Evolutionary conservation across 2,888 invertebrate species (phyloP), one percentile per base, ranked within the genome.

Genomic region (Tupiocoris notatus): DNA sequence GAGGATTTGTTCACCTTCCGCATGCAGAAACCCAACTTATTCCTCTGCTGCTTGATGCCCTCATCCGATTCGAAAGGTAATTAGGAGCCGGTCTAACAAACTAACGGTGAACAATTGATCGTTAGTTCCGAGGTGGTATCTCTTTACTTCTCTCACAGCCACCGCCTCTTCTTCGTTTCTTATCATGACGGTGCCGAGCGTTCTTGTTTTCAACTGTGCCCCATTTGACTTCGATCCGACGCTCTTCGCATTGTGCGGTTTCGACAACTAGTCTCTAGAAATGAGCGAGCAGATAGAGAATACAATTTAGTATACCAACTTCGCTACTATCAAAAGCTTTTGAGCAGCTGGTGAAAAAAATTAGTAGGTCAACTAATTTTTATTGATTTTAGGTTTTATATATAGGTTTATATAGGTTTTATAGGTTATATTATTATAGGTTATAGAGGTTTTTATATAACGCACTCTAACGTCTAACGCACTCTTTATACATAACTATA

Each of bases 91-190:
- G 66, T 66, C 25, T 66, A 66, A 66, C 66, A 54, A 66, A 66
- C 66, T 66, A 66, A 66, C 66, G 66, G 66, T 66, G 66, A 66
- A 66, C 66, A 66, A 66, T 54, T 66, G 66, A 54, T 66, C 66
- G 66, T 66, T 66, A 66, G 66, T 54, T 20, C 18, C 12, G 39
- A 39, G 39, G 6, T 12, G 12, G 6, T 12, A 39, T 39, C 39
- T 39, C 39, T 39, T 12, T 12, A 12, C 39, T 7, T 39, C 12
- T 39, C 39, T 39, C 39, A 7, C 39, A 7, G 12, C 25, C 56
- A 20, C 66, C 54, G 18, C 16, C 66, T 66, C 66, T 39, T 66
- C 56, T 66, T 54, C 66, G 20, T 12, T 39, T 3, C 66, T 66
- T 66, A 66, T 66, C 66, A 39, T 12, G 39, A 39, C 39, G 12